Percentiles rank a stretch among this genome's conserved stretches.
phyloP scores from a whole-genome alignment of 1,140 invertebrate genomes.

The Pteromalus puparum region DNA sequence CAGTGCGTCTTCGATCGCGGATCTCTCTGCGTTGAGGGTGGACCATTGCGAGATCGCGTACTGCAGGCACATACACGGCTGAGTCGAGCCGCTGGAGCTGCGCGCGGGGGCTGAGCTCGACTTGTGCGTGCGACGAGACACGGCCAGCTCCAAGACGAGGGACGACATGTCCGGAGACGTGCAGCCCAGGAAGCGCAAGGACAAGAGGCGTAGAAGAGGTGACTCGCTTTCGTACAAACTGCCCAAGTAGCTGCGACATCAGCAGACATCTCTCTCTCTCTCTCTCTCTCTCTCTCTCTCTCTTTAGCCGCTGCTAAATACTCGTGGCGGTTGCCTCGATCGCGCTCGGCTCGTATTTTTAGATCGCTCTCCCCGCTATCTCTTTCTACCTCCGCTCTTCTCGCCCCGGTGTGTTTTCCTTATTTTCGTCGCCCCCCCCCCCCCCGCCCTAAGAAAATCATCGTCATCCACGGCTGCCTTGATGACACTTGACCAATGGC shows the following conservation, averaged over 20 bases:
- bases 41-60: no score
- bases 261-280: no score
- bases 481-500: no score
- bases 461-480: not conserved
- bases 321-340: not conserved
- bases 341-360: slow-evolving; percentile 14
- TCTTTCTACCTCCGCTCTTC: not conserved
- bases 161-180: slow-evolving; percentile 82
- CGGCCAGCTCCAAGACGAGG: no score
- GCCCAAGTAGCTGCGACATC: not conserved
- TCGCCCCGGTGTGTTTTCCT: not conserved
- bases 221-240: slow-evolving; percentile 55
- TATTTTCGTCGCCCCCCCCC: not conserved
- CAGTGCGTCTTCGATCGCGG: no score
- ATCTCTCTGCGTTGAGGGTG: no score
- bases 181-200: slow-evolving; percentile 83
- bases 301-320: no score
- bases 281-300: no score
- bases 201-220: slow-evolving; percentile 85
- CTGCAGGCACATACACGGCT: no score
- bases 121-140: no score
- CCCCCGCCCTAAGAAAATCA: not conserved
- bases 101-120: no score
- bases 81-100: no score
- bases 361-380: not conserved